Base-by-base conservation (phyloP, 2,797 vertebrate genomes). In the Mastacembelus armatus region DNA sequence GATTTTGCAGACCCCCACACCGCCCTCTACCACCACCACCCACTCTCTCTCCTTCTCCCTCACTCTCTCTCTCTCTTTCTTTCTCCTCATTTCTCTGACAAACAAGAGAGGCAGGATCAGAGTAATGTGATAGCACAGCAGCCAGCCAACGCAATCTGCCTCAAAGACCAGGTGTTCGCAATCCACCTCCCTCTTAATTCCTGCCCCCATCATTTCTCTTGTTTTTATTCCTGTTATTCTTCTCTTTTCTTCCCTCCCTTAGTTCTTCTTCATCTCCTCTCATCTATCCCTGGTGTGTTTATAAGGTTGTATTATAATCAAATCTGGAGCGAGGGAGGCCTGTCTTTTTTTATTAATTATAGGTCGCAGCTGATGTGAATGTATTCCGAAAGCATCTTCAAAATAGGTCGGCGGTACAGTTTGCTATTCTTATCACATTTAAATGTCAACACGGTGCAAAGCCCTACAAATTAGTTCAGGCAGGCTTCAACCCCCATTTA, bases 61-160 rank as follows among this genome's bases (percentile, higher is more conserved):
- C 43, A 59, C 59, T 56, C 75, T 49, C 48, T 45, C 94, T 90
- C 93, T 94, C 94, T 95, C 93, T 95, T 85, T 83, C 77, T 73
- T 76, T 80, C 87, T 87, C 83, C 81, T 85, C 81, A 69, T 82
- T 87, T 89, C 89, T 90, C 89, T 90, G 91, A 92, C 92, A 96
- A 97, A 96, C 96, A 92, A 91, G 88, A 90, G 93, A 95, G 96
- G 94, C 94, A 95, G 95, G 92, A 93, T 96, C 95, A 95, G 94
- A 94, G 95, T 96, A 96, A 96, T 94, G 95, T 94, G 96, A 98
- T 96, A 95, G 96, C 96, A 93, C 96, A 95, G 96, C 96, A 95
- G 95, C 96, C 96, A 97, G 96, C 96, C 96, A 96, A 98, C 95
- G 96, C 96, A 97, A 98, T 98, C 96, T 97, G 96, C 96, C 96